Base-by-base conservation (phyloP, 2,113 vertebrate species). In the Dasyurus viverrinus region DNA sequence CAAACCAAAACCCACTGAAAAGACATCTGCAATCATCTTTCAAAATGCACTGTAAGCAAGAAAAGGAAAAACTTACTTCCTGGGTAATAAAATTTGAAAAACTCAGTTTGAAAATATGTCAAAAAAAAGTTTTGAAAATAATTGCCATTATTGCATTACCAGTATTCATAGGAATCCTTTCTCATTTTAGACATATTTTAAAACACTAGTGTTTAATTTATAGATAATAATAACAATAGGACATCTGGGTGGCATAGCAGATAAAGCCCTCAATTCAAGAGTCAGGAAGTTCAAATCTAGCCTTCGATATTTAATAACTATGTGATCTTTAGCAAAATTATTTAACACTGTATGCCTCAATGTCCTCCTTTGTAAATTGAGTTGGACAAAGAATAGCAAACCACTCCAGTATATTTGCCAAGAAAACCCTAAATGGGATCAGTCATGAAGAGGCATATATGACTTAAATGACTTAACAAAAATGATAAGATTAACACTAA, bases 1-100 rank as follows among this genome's bases (percentile, higher is more conserved):
- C 93, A 96, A 97, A 91, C 60, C 54, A 89, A 96, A 97, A 93
- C 27, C 90, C 95, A 94, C 93, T 94, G 92, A 96, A 95, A 95
- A 96, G 91, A 93, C 36, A 96, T 68, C 53, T 53, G 25, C 46
- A 95, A 92, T 92, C 94, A 89, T 90, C 52, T 90, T 95, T 93
- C 93, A 90, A 96, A 96, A 93, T 90, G 47, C 89, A 54, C 90
- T 97, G 91, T 19, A 93, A 92, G 27, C 7, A 94, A 96, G 53
- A 92, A 93, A 96, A 91, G 68, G 47, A 92, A 53, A 94, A 96
- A 94, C 0, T 1, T 55, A 95, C n/a, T 95, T 94, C 53, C n/a
- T 95, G 89, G 11, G 9, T 53, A 95, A 93, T 95, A 94, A 96
- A 96, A 93, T 47, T 95, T 91, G 95, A 10, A 93, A 97, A 84